These are phyloP conservation scores for Oreohelix idahoensis DNA, from an alignment of 1,140 invertebrate species.

Conservation along the genomic window DNA sequence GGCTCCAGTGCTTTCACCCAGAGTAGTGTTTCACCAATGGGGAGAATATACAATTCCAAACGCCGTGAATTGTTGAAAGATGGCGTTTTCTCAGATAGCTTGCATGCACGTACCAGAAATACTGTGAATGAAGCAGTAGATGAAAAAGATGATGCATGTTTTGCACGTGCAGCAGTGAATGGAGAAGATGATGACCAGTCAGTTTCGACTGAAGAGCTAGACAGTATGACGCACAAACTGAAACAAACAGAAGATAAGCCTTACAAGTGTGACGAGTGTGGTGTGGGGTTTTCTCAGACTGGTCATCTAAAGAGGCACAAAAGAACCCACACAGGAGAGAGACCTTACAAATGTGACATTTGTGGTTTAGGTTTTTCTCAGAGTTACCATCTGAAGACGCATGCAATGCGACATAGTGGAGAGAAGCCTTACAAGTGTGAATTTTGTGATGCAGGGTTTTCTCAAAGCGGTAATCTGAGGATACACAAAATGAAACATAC, in stretches of 20 bases:
- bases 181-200: neutral
- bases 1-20: no score
- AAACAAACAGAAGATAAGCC: neutral
- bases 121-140: no score
- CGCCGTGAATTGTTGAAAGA: no score
- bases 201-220: neutral
- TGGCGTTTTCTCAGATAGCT: no score
- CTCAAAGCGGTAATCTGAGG: neutral
- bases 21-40: no score
- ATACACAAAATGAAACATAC: neutral
- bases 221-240: no score
- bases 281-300: neutral
- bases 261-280: constrained; percentile 3
- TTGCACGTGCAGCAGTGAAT: neutral
- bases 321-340: constrained; percentile 4
- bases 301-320: neutral
- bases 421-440: constrained; percentile 11
- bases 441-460: neutral
- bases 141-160: no score
- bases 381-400: neutral
- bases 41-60: no score
- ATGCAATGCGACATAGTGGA: neutral
- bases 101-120: no score
- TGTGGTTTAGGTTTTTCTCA: neutral
- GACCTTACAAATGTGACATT: constrained; percentile 3